These are phyloP conservation scores for Myiotriccus ornatus DNA, from an alignment of 2,797 vertebrate species.

Conservation along the genomic window DNA sequence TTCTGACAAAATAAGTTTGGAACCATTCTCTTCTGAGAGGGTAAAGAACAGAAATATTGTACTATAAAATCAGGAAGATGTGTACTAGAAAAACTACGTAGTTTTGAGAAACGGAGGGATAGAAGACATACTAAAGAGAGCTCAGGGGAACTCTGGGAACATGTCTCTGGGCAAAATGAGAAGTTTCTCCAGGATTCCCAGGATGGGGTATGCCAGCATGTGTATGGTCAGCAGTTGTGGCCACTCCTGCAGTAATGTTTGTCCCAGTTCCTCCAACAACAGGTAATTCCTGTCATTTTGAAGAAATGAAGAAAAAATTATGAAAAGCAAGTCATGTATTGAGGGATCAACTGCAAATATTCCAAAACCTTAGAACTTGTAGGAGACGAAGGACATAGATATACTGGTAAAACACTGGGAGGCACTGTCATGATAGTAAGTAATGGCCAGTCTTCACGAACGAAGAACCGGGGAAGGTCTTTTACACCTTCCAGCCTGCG, in stretches of 20 bases:
- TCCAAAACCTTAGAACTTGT: not conserved
- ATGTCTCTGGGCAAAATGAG: not conserved
- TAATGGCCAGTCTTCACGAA: too few species aligned
- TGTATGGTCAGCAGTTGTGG: rapidly evolving
- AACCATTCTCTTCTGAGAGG: not conserved
- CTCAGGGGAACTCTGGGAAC: not conserved
- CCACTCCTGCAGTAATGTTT: not conserved
- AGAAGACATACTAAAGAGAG: not conserved
- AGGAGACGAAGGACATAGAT: not conserved
- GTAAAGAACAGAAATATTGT: not conserved
- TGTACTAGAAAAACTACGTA: not conserved
- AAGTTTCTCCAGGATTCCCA: not conserved
- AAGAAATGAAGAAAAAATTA: not conserved
- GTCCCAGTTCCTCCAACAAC: not conserved
- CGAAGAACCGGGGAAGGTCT: too few species aligned
- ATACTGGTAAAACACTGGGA: not conserved
- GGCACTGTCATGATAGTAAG: rapidly evolving
- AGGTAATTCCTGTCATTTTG: not conserved
- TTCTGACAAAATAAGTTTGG: not conserved
- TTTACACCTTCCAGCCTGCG: too few species aligned
- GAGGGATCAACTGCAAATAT: not conserved
- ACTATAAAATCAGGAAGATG: not conserved
- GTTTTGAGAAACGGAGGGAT: not conserved
- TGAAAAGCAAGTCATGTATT: not conserved
- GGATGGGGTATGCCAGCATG: rapidly evolving